Evolutionary conservation across 1,140 invertebrate genomes (phyloP).

Genomic region (Heliconius nattereri): DNA sequence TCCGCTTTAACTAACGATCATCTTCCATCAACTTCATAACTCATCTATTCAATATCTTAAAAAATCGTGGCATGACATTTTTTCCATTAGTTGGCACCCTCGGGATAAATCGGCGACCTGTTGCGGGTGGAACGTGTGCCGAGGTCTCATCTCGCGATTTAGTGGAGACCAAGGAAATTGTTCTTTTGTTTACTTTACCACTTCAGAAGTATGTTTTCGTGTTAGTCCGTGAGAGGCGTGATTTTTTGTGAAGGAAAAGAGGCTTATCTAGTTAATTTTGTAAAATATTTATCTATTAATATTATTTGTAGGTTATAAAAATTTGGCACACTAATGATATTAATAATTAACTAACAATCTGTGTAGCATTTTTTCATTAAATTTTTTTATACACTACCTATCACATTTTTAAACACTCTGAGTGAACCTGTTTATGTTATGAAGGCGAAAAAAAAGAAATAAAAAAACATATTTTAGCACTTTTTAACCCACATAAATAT

Average conservation of each 20-base stretch:
- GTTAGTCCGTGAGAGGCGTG: constrained; percentile 12
- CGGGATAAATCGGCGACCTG: constrained; percentile 70
- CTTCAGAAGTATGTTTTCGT: constrained; percentile 8
- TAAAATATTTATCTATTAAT: neutral
- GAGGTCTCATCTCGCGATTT: constrained; percentile 53
- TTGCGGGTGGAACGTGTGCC: constrained; percentile 62
- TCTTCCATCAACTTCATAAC: constrained; percentile 60
- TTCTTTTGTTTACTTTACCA: constrained; percentile 54
- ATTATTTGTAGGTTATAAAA: neutral
- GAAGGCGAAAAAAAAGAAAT: too few species aligned
- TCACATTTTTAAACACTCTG: too few species aligned
- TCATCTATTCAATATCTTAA: constrained; percentile 63
- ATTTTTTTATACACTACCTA: too few species aligned
- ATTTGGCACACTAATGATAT: too few species aligned
- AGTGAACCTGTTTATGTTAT: too few species aligned
- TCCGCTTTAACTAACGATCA: constrained; percentile 49
- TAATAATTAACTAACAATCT: too few species aligned
- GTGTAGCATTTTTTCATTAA: too few species aligned
- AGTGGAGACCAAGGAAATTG: constrained; percentile 55
- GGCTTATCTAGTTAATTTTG: neutral
- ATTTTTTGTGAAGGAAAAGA: neutral
- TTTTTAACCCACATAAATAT: neutral
- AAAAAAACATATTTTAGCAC: too few species aligned
- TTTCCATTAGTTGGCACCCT: constrained; percentile 66
- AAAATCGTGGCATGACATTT: constrained; percentile 61